Evolutionary conservation across 2,797 vertebrate genomes (phyloP).

Genomic region (Syncerus caffer): DNA sequence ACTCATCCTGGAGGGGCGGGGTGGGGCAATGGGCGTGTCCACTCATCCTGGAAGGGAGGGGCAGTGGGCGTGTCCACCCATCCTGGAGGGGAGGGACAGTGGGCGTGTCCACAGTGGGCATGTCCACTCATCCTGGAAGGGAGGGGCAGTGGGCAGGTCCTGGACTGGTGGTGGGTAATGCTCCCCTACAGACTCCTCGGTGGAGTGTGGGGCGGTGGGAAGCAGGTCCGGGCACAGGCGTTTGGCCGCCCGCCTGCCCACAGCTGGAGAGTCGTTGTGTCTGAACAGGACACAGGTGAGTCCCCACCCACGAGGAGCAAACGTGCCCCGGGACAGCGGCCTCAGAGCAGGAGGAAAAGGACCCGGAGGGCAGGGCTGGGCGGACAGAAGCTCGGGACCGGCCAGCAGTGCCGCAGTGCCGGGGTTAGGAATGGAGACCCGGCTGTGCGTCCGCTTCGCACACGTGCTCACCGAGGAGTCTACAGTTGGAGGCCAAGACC

Average conservation of each 20-base stretch:
- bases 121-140: too few species aligned
- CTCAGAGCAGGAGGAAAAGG: background rate
- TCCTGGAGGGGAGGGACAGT: too few species aligned
- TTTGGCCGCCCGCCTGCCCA: background rate
- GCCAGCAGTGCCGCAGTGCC: background rate
- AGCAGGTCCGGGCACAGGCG: background rate
- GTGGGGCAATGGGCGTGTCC: too few species aligned
- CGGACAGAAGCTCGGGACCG: background rate
- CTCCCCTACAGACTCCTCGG: background rate
- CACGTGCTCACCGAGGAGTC: background rate
- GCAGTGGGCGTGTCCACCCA: too few species aligned
- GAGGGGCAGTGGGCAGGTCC: too few species aligned
- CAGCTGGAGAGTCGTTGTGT: background rate
- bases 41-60: too few species aligned
- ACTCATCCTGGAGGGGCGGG: background rate
- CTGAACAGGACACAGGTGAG: background rate
- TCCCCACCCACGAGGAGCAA: background rate
- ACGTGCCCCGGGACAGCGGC: background rate
- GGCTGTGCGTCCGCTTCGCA: too few species aligned
- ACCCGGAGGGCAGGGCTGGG: background rate
- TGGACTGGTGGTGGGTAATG: accelerated
- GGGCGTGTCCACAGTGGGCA: too few species aligned
- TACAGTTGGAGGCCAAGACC: background rate
- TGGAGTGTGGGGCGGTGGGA: background rate
- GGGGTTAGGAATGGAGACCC: too few species aligned